These are phyloP conservation scores for Vanacampus margaritifer DNA, from an alignment of 2,113 vertebrate species.

Conservation along the genomic window DNA sequence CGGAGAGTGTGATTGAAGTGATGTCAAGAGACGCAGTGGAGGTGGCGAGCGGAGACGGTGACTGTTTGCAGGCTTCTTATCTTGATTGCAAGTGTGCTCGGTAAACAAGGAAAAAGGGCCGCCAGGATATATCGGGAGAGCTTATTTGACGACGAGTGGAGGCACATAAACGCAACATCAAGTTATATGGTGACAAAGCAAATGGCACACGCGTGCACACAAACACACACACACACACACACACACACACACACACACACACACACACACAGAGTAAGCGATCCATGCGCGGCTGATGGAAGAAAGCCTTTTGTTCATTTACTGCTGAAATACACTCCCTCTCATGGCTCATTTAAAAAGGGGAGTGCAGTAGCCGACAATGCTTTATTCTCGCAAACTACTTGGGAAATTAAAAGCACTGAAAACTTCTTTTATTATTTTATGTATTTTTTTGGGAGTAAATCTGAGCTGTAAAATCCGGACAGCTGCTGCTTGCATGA, in stretches of 20 bases:
- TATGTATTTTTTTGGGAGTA: neutral
- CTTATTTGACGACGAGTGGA: neutral
- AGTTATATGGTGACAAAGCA: neutral
- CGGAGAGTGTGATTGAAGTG: neutral
- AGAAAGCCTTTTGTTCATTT: neutral
- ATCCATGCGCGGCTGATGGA: neutral
- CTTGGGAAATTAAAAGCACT: neutral
- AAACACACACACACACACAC: neutral
- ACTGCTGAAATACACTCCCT: neutral
- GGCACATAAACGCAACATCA: neutral
- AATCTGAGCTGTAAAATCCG: neutral
- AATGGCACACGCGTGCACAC: neutral
- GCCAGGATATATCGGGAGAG: neutral
- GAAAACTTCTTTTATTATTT: neutral
- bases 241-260: neutral
- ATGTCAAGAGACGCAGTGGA: neutral
- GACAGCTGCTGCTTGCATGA: neutral
- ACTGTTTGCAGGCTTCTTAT: neutral
- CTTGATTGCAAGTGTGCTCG: constrained; percentile 1
- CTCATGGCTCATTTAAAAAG: neutral
- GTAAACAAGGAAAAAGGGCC: constrained; percentile 3
- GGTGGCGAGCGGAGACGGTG: neutral
- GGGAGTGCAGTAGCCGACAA: too few species aligned
- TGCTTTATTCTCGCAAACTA: neutral
- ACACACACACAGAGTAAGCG: neutral